Evolutionary conservation across 2,797 vertebrate genomes (phyloP), one percentile per base, ranked within the genome.

Genomic region (Molossus alvarezi): DNA sequence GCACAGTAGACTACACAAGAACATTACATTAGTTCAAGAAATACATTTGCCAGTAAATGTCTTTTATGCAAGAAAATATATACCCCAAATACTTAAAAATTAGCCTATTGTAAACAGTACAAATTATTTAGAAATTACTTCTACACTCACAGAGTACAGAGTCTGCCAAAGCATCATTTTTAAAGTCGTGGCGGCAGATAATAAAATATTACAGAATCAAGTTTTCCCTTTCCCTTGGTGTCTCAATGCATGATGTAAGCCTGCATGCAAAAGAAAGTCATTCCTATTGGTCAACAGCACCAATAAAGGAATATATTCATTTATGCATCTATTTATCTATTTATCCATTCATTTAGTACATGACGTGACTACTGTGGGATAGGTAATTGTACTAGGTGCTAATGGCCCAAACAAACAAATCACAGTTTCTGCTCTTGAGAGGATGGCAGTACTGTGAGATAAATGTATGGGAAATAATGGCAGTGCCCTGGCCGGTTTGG

Each of bases 71-170:
- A 96, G 33, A 96, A 95, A 76, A 76, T 83, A 64, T 72, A 29
- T 77, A 71, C 53, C 58, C 69, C 20, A 75, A 93, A 82, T 96
- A 94, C 90, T 80, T 90, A 69, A 95, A 96, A 76, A 94, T 94
- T 94, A 83, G 9, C 29, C 58, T 90, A 65, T 88, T 51, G 23
- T 93, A 79, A 93, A 92, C 79, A 93, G 15, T 83, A 89, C 29
- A 95, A 93, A 91, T 95, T 85, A 96, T 83, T 95, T 96, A 58
- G 93, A 83, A 84, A 81, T 37, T 88, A 72, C 25, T 10, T 90
- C 37, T 53, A 55, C 64, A 48, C 14, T 90, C 79, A 85, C 17
- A 84, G 29, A 89, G 5, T 58, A n/a, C 1, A 82, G 33, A 65
- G 20, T 85, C 29, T 96, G 48, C 17, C 65, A 90, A 73, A 71